Evolutionary conservation across 2,888 invertebrate genomes (phyloP), one percentile per base, ranked within the genome.

Genomic region (Sarcophaga variegata): DNA sequence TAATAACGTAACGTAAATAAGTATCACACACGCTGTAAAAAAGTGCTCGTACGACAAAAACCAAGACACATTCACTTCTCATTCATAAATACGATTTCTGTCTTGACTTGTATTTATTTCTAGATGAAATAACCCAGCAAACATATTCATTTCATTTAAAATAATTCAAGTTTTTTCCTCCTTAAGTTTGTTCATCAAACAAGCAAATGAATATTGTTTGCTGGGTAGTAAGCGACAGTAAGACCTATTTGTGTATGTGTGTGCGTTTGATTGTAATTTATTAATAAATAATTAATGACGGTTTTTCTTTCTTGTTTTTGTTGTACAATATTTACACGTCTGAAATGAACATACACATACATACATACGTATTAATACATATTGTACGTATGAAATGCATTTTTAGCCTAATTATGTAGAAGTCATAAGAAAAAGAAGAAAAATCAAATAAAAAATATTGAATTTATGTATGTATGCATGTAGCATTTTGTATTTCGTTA

Each of bases 51-150:
- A 63, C 62, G 47, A 67, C 10, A 66, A 27, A 60, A 60, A 75
- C 69, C 22, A 22, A 22, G 22, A 83, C 76, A 86, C 79, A 88
- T 81, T 83, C 76, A 83, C 84, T 81, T 80, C 76, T 80, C 81
- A 83, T 77, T 80, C 83, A 83, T 84, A 84, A 84, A 84, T 10
- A 37, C 71, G 70, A 72, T 77, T 78, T 83, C 77, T 64, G 20
- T 69, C 17, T 70, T 22, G 54, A 14, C 17, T 54, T 54, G 54
- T 54, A 54, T 54, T 54, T 54, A 54, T 54, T 54, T 54, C 14
- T 54, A 17, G 54, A 54, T 5, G 5, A 54, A 17, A 54, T 17
- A 54, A 17, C 54, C 54, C 54, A 54, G 17, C 54, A 17, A 14
- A 54, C 54, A 54, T 17, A 54, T 54, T 54, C 5, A 17, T 17